Base-by-base conservation (phyloP, 2,888 invertebrate species). In the Parnassius orleans region DNA sequence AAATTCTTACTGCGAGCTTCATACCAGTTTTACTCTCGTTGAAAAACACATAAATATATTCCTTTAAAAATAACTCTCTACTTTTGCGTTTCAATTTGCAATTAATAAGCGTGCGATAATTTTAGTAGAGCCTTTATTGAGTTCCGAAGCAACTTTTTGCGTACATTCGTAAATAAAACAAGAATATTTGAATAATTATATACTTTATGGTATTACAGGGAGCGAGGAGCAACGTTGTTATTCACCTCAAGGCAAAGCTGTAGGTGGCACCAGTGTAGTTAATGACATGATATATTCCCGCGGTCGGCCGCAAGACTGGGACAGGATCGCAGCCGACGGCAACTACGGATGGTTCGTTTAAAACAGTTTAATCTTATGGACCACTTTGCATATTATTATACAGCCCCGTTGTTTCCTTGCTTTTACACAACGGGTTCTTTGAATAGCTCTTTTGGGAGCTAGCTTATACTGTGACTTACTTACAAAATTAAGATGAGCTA, bases 281-380 rank as follows among this genome's bases (percentile, higher is more conserved):
- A 97, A 98, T 85, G 97, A 95, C 75, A 95, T 98, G 95, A 88
- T 96, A 1, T 97, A 97, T 79, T 94, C 96, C 0, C 92, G 98
- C 47, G 98, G 98, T 0, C 93, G 95, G 52, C 93, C 93, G 14
- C 81, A 84, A 50, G 96, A 96, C 83, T 96, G 94, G 87, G 94
- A 96, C 72, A 83, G 89, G 43, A 96, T 96, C 92, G 94, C 93
- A 14, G 86, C 83, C 2, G 87, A 93, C 66, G 96, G 96, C 2
- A 96, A 95, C 74, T 86, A 90, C 33, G 95, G 95, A 53, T 96
- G 96, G 96, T 93, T 72, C 74, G 70, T 63, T 44, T 53, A 53
- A 43, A 65, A 44, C 41, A 51, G 41, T 55, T 53, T 57, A 42
- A 53, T 62, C 48, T 52, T 50, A 48, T 24, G 53, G 55, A 62